A percentile compares a stretch with the other conserved stretches of the same genome.
Evolutionary conservation across 2,797 vertebrate species (phyloP).

Genomic region (Champsocephalus esox): DNA sequence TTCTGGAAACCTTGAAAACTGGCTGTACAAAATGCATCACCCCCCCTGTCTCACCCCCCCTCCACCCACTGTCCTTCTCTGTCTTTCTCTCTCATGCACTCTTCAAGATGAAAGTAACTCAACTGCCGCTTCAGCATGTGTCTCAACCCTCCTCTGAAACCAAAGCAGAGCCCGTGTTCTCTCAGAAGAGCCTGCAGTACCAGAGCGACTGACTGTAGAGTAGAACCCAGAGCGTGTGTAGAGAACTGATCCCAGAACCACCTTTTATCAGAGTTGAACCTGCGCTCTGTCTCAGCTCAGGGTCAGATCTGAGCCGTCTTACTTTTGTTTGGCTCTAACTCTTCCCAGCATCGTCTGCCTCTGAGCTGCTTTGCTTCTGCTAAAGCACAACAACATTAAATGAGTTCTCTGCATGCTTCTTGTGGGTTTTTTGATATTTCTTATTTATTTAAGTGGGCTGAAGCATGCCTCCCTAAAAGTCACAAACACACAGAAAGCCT

Average conservation of each 20-base stretch:
- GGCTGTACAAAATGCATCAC: constrained; percentile 79
- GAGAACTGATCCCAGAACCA: constrained; percentile 83
- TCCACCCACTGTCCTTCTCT: constrained; percentile 57
- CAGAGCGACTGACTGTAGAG: constrained; percentile 63
- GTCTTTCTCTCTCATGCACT: constrained; percentile 76
- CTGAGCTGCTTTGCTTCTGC: constrained; percentile 41
- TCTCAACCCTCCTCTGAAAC: constrained; percentile 72
- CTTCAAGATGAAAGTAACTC: constrained; percentile 75
- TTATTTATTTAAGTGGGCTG: too few relatives aligned
- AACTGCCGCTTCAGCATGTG: constrained; percentile 85
- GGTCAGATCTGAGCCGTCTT: constrained; percentile 70
- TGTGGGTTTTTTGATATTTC: too few relatives aligned
- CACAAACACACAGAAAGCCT: not conserved
- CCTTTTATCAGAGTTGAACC: constrained; percentile 9
- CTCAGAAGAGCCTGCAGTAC: constrained; percentile 77
- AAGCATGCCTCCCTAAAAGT: not conserved
- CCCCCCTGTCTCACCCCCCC: constrained; percentile 71
- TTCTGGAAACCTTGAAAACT: constrained; percentile 82
- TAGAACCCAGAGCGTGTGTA: constrained; percentile 77
- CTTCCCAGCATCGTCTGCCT: constrained; percentile 30
- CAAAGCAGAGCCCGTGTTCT: constrained; percentile 69
- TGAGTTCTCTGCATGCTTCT: too few relatives aligned
- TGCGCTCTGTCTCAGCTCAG: constrained; percentile 6
- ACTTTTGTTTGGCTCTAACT: constrained; percentile 27
- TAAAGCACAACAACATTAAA: constrained; percentile 1